Evolutionary conservation across 30 jellyfish, hydroid and myxozoan species (phyloP), one percentile per base, ranked within the genome.

Genomic region (Calvadosia cruxmelitensis): DNA sequence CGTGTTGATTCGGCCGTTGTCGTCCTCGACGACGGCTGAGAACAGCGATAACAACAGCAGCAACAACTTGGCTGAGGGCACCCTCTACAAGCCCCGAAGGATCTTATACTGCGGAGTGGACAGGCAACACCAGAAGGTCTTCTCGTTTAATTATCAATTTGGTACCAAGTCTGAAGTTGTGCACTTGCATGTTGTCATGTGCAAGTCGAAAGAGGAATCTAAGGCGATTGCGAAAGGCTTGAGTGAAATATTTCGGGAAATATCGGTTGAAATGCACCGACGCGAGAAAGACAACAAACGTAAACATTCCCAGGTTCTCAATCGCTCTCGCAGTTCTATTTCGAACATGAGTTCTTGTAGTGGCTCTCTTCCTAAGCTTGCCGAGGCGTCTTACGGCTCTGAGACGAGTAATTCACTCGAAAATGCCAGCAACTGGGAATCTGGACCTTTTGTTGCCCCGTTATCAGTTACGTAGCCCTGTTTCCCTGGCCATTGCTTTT

Each of bases 81-180:
- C 27, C 2, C 63, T 81, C 50, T 87, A 81, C 88, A 87, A 79
- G 73, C 89, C 70, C 76, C 52, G 97, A 33, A 53, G 97, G 42
- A 87, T 87, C 34, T 63, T 80, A 67, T 87, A 87, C 50, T 87
- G 97, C 66, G 97, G 94, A 10, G 97, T 87, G 24, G 97, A 87
- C 74, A 80, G 70, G 64, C 83, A 75, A 63, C 97, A 87, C 72
- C 92, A 89, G 3, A 71, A 91, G 30, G 89, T 87, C 34, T 87
- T 87, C 50, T 80, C 91, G 51, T 87, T 80, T 68, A 87, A 87
- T 73, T 87, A 87, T 71, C 97, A 87, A 52, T 79, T 72, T 49
- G 97, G 97, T 25, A 61, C 86, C 33, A 73, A 93, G 24, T 90
- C 97, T 0, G 97, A 87, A 42, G 76, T 75, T 78, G 68, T 78